Percentiles rank a stretch among this genome's conserved stretches.
phyloP scores from a whole-genome alignment of 1,140 invertebrate genomes.

The Helicoverpa zea region DNA sequence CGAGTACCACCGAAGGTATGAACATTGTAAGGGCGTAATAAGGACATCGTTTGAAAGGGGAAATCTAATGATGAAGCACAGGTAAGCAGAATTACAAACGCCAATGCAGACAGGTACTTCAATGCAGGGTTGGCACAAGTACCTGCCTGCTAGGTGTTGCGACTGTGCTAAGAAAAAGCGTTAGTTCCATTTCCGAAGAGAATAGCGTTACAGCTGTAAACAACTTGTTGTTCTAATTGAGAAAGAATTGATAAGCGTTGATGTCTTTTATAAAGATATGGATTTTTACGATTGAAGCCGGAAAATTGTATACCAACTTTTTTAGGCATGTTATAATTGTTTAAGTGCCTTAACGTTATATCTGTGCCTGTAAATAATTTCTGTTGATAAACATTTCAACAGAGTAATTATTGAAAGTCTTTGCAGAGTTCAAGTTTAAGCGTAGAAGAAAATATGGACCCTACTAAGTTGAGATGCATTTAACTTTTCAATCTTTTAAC shows the following conservation, averaged over 20 bases:
- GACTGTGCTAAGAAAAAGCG: background rate
- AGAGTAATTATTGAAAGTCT: too few relatives aligned
- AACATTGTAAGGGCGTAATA: constrained; percentile 11
- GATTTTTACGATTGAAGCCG: constrained; percentile 23
- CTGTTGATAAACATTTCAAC: too few relatives aligned
- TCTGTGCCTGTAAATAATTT: too few relatives aligned
- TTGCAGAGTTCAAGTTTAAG: too few relatives aligned
- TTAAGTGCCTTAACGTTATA: background rate
- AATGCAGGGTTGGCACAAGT: background rate
- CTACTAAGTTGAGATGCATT: too few relatives aligned
- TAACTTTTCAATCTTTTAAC: too few relatives aligned
- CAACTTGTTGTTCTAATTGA: constrained; percentile 16
- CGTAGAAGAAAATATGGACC: too few relatives aligned
- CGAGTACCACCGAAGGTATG: background rate
- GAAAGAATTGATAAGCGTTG: constrained; percentile 54
- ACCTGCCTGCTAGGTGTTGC: background rate
- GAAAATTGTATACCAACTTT: background rate
- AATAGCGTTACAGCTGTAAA: constrained; percentile 14
- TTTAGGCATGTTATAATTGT: background rate
- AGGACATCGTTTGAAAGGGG: constrained; percentile 9
- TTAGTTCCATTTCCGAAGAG: constrained; percentile 2
- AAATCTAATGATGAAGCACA: constrained; percentile 32
- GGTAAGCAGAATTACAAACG: constrained; percentile 21
- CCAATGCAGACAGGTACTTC: background rate
- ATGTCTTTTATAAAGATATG: constrained; percentile 61